Evolutionary conservation across 2,113 vertebrate species (phyloP).

Genomic region (Callaeas wilsoni): DNA sequence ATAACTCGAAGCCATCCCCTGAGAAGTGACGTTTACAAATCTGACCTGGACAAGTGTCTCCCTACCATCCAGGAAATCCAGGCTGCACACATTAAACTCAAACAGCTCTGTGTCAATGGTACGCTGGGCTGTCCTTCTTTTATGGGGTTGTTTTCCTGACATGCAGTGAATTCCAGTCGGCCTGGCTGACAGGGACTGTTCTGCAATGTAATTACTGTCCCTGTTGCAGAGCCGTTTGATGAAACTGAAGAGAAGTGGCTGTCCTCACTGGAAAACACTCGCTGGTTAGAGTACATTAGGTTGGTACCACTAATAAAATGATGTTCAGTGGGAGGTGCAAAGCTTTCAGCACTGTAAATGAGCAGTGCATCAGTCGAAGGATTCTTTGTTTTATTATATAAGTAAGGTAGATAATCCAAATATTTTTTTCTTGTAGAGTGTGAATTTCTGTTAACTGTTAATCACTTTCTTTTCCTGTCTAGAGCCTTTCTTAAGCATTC

Average conservation of each 20-base stretch:
- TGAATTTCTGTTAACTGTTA: neutral
- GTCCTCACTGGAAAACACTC: conserved; percentile 87
- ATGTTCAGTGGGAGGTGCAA: neutral
- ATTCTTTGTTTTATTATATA: neutral
- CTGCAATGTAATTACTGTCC: neutral
- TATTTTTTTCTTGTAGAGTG: neutral
- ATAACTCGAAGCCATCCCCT: conserved; percentile 93
- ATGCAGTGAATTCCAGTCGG: neutral
- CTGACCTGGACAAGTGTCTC: conserved; percentile 87
- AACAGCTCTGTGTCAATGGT: conserved; percentile 93
- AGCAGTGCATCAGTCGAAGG: neutral
- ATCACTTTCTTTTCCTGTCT: neutral
- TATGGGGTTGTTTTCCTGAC: neutral
- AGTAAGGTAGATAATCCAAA: neutral
- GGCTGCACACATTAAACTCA: conserved; percentile 82
- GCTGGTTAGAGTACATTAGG: conserved; percentile 93
- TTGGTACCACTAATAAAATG: conserved; percentile 40
- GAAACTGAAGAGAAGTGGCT: conserved; percentile 96
- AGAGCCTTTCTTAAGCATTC: conserved; percentile 88
- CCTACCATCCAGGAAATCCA: conserved; percentile 91
- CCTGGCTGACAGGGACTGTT: neutral
- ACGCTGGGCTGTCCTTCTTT: neutral
- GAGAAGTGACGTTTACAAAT: conserved; percentile 83
- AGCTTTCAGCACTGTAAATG: neutral
- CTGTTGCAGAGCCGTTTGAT: conserved; percentile 84